These are phyloP conservation scores for Heterocephalus glaber DNA, from an alignment of 2,113 vertebrate species.

Conservation along the genomic window DNA sequence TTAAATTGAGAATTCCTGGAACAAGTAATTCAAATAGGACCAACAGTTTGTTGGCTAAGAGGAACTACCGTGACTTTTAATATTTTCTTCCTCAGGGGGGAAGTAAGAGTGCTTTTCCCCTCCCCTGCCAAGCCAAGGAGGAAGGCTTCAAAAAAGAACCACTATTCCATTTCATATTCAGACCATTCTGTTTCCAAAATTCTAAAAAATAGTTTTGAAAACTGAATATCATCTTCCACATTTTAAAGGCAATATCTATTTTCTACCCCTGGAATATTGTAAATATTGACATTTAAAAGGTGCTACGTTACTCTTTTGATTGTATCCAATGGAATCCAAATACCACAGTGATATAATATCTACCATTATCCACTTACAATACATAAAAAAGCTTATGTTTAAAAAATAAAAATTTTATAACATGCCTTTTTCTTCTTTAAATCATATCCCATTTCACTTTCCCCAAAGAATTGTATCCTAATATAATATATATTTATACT, in stretches of 20 bases:
- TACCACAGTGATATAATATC: conserved; percentile 13
- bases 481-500: conserved; percentile 25
- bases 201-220: background rate
- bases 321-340: conserved; percentile 36
- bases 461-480: background rate
- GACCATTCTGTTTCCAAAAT: background rate
- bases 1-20: conserved; percentile 40
- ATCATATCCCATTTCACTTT: conserved; percentile 30
- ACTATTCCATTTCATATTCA: background rate
- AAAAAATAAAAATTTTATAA: conserved; percentile 25
- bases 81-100: background rate
- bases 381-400: background rate
- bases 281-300: conserved; percentile 58
- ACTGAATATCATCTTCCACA: background rate
- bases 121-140: background rate
- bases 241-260: conserved; percentile 28
- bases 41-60: background rate
- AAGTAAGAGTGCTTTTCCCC: background rate
- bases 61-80: background rate
- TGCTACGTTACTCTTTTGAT: conserved; percentile 29
- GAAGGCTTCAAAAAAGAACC: background rate
- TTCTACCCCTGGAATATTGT: background rate
- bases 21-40: background rate
- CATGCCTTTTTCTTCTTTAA: conserved; percentile 20
- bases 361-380: conserved; percentile 21